Conservation (phyloP, 2,113 vertebrate species). For the Brachirus orientalis region DNA sequence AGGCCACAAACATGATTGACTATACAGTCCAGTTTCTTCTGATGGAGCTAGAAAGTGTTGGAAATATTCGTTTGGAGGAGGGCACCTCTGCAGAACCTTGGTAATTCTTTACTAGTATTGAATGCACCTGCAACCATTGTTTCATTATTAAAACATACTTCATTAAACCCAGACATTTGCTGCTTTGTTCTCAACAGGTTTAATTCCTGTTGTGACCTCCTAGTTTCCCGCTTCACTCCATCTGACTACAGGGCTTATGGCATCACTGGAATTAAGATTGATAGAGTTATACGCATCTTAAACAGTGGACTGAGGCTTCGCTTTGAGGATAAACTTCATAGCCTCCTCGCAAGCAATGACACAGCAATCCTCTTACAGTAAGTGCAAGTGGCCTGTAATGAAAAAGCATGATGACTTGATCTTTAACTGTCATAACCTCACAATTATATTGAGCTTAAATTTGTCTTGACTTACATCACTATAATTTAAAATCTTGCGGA, state of each 20-base stretch:
- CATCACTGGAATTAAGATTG: slow-evolving; percentile 82
- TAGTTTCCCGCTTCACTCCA: slow-evolving; percentile 84
- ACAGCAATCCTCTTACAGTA: slow-evolving; percentile 62
- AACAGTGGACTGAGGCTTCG: slow-evolving; percentile 84
- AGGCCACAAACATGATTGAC: slow-evolving; percentile 74
- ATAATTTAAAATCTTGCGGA: slow-evolving; percentile 18
- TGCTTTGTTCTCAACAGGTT: slow-evolving; percentile 76
- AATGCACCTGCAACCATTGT: not conserved
- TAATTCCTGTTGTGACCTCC: slow-evolving; percentile 83
- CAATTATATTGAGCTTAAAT: not conserved
- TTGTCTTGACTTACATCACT: not conserved
- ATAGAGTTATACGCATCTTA: slow-evolving; percentile 82
- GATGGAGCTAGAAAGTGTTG: slow-evolving; percentile 86
- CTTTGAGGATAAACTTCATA: slow-evolving; percentile 87
- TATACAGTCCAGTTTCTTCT: slow-evolving; percentile 81
- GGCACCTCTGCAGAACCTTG: slow-evolving; percentile 81
- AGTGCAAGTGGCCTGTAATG: slow-evolving; percentile 43
- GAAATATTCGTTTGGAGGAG: slow-evolving; percentile 88
- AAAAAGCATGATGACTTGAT: not conserved
- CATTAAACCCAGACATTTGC: not conserved
- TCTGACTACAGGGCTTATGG: slow-evolving; percentile 80
- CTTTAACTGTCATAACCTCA: not conserved
- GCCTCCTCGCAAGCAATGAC: slow-evolving; percentile 74
- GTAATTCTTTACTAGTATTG: slow-evolving; percentile 59
- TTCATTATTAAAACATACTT: not conserved